These are phyloP conservation scores for Carollia perspicillata DNA, from an alignment of 2,113 vertebrate genomes.

Conservation along the genomic window DNA sequence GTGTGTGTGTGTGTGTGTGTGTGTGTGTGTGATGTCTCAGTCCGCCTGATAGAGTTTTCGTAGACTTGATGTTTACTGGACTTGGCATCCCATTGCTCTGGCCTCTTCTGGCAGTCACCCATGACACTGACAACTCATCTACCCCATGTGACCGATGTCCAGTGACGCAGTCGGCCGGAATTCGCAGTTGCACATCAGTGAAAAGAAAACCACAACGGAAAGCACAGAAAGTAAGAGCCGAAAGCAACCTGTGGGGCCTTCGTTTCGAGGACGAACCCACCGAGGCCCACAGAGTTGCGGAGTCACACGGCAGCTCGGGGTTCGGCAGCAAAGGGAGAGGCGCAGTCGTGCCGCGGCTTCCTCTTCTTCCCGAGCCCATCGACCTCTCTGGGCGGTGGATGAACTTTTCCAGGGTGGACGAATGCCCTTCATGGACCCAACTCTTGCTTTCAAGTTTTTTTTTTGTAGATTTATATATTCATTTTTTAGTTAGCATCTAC, in stretches of 20 bases:
- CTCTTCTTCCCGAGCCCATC: not conserved
- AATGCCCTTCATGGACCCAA: not conserved
- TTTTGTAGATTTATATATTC: constrained; percentile 33
- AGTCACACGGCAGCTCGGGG: not conserved
- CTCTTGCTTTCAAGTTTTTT: not conserved
- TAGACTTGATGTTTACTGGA: not conserved
- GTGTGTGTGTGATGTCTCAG: constrained; percentile 41
- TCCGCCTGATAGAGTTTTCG: not conserved
- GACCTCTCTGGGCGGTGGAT: rapidly evolving
- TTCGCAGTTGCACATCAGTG: not conserved
- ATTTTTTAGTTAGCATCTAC: constrained; percentile 66
- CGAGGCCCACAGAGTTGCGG: not conserved
- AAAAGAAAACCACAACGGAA: not conserved
- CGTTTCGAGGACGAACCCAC: not conserved
- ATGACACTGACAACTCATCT: not conserved
- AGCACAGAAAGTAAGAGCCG: constrained; percentile 8
- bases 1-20: constrained; percentile 41
- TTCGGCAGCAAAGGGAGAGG: not conserved
- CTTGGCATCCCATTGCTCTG: not conserved
- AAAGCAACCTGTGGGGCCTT: not conserved
- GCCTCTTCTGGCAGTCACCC: constrained; percentile 12
- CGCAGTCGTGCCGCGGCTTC: not conserved
- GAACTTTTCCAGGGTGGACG: not conserved
- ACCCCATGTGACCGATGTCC: not conserved
- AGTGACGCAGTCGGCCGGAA: not conserved